phyloP scores from a whole-genome alignment of 2,113 vertebrate species.

The Struthidea cinerea region DNA sequence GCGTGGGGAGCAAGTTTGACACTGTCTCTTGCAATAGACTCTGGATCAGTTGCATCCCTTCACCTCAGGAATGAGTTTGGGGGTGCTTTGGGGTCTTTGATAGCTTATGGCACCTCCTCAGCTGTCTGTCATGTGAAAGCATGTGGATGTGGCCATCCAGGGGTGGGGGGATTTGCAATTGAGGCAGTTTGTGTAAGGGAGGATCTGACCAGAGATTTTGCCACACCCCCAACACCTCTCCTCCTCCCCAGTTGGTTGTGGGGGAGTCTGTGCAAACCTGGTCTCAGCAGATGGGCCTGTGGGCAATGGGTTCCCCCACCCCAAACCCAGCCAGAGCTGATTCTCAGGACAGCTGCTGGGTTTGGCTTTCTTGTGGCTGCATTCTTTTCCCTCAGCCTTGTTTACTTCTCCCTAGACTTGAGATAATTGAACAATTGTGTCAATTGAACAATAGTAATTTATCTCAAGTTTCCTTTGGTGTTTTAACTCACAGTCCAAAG shows the following conservation, averaged over 20 bases:
- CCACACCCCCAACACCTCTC: not conserved
- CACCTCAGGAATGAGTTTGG: not conserved
- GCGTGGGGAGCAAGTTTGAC: not conserved
- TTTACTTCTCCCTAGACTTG: not conserved
- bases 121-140: not conserved
- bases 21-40: not conserved
- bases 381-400: not conserved
- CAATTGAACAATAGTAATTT: not conserved
- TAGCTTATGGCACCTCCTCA: not conserved
- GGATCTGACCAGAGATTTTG: not conserved
- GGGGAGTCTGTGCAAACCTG: not conserved
- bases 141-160: not conserved
- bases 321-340: not conserved
- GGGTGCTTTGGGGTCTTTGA: not conserved
- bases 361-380: not conserved
- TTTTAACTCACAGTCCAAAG: not conserved
- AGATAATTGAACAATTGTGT: not conserved
- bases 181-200: not conserved
- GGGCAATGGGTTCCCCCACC: not conserved
- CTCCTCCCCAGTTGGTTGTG: too few relatives aligned
- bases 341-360: not conserved
- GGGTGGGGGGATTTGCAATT: accelerated
- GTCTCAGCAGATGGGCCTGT: not conserved
- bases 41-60: not conserved
- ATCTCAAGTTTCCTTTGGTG: not conserved